A percentile compares a stretch with the other conserved stretches of the same genome.
Evolutionary conservation across 2,888 invertebrate genomes (phyloP).

Genomic region (Monochamus alternatus): DNA sequence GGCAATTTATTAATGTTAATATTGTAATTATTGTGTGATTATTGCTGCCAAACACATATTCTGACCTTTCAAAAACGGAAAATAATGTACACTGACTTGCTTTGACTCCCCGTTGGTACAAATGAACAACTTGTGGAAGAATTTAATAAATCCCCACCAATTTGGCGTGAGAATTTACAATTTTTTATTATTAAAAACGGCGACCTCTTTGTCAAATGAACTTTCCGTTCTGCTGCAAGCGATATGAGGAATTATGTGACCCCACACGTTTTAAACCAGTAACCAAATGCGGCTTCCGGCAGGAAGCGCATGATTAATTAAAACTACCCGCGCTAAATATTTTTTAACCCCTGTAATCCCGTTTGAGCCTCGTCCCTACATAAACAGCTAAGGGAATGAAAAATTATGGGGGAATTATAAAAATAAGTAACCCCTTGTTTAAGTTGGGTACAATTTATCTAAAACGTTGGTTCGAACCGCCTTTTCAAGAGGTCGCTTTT

Average conservation of each 20-base stretch:
- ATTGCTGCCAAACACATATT: too few species aligned
- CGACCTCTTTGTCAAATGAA: too few species aligned
- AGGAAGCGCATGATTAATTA: constrained; percentile 9
- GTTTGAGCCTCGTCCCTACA: constrained; percentile 5
- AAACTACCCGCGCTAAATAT: constrained; percentile 8
- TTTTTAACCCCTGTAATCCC: constrained; percentile 7
- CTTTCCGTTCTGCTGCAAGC: constrained; percentile 3
- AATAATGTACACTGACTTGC: too few species aligned
- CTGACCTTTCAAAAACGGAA: too few species aligned
- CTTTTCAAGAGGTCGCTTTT: constrained; percentile 5
- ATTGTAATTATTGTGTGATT: too few species aligned
- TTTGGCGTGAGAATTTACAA: too few species aligned
- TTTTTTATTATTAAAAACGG: too few species aligned
- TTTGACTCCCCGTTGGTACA: too few species aligned
- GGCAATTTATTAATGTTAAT: too few species aligned
- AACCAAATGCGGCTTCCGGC: not conserved
- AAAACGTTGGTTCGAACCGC: constrained; percentile 11
- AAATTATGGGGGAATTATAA: constrained; percentile 11
- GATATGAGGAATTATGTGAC: not conserved
- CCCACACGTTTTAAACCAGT: not conserved
- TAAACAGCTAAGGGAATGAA: constrained; percentile 4
- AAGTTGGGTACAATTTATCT: constrained; percentile 5
- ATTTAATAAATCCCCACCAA: too few species aligned
- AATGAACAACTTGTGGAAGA: too few species aligned
- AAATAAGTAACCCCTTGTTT: constrained; percentile 11